Evolutionary conservation across 2,888 invertebrate genomes (phyloP), one percentile per base, ranked within the genome.

Genomic region (Parnassius orleans): DNA sequence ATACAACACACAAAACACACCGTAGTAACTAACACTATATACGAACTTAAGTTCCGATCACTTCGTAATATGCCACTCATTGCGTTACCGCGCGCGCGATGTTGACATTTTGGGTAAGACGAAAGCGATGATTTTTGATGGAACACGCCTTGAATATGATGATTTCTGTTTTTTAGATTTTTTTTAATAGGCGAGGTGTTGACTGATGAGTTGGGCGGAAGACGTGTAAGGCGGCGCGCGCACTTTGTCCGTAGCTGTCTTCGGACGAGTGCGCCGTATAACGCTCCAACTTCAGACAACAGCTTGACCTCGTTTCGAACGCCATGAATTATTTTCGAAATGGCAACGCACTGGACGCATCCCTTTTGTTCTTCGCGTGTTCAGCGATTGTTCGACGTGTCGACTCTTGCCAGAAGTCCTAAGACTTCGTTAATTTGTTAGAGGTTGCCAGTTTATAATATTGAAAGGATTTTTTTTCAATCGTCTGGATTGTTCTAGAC

Each of bases 281-380:
- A 55, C 55, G 46, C 58, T 47, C 51, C 68, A 69, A 75, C 83
- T 85, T 85, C 85, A 72, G 64, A 50, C 47, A 63, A 61, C 68
- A 57, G 64, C 65, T 64, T 89, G 89, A 88, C 89, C 89, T 84
- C 81, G 77, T 82, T 90, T 81, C 78, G 61, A 67, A 69, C 69
- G 80, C 78, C 75, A 80, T 83, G 83, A 84, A 88, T 87, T 87
- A 89, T 89, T 87, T 88, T 87, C 79, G 86, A 87, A 85, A 85
- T 83, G 84, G 81, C 85, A 85, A 80, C 81, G 86, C 78, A 80
- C 80, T 77, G 74, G 67, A 66, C 78, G 80, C 79, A 80, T 74
- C 79, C 73, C 75, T 62, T 64, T 46, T 46, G 46, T 12, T 46
- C 12, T 47, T 75, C 68, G 19, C 53, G 51, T 51, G 47, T 61